Conservation (phyloP, 2,113 vertebrate species). For the Salvelinus fontinalis region DNA sequence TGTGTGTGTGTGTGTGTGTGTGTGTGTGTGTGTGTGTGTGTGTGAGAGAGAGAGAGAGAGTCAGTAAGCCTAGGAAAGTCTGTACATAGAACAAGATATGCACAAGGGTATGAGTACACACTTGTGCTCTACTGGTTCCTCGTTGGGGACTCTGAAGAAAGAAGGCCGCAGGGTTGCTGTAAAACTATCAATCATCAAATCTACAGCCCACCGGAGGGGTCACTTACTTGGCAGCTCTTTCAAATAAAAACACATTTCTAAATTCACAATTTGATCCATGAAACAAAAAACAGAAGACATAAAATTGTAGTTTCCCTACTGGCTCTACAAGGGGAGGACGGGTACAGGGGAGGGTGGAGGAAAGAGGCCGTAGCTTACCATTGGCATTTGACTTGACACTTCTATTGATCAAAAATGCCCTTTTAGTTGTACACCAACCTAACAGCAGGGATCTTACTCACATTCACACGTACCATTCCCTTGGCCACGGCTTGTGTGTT, state of each 20-base stretch:
- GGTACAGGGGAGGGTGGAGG: slow-evolving; percentile 2
- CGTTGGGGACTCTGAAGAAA: not conserved
- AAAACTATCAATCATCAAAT: slow-evolving; percentile 41
- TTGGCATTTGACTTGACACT: slow-evolving; percentile 37
- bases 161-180: slow-evolving; percentile 18
- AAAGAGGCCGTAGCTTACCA: not conserved
- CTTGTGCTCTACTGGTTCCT: slow-evolving; percentile 7
- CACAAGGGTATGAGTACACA: not conserved
- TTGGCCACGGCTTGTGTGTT: not conserved
- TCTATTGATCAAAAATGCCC: slow-evolving; percentile 67
- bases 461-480: slow-evolving; percentile 13
- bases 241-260: slow-evolving; percentile 38
- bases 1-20: no score
- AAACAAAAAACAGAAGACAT: slow-evolving; percentile 6
- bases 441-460: slow-evolving; percentile 42
- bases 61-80: slow-evolving; percentile 6
- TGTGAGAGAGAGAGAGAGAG: not conserved
- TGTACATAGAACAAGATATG: not conserved
- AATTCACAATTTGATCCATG: slow-evolving; percentile 53
- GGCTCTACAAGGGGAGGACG: slow-evolving; percentile 22
- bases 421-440: slow-evolving; percentile 42
- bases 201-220: slow-evolving; percentile 22
- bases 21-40: no score
- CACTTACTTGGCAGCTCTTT: slow-evolving; percentile 68
- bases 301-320: slow-evolving; percentile 15